These are phyloP conservation scores for Molossus alvarezi DNA, from an alignment of 2,797 vertebrate species.

Conservation along the genomic window DNA sequence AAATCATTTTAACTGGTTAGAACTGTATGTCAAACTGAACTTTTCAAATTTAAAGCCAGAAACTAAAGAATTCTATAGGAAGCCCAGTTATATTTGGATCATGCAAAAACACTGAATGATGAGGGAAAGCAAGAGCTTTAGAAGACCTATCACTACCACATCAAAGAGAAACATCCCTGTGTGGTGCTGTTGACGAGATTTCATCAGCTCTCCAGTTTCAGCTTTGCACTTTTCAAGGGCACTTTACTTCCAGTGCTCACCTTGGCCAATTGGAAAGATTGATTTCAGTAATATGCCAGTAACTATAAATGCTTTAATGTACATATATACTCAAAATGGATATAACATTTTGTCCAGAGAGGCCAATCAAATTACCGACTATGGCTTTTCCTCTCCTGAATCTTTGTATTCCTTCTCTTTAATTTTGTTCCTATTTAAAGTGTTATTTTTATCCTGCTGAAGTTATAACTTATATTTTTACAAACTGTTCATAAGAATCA, in stretches of 20 bases:
- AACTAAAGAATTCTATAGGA: background rate
- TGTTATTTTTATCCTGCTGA: background rate
- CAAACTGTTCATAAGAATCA: background rate
- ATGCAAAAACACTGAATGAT: background rate
- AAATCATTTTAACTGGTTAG: background rate
- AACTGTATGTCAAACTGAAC: background rate
- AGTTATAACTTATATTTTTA: background rate
- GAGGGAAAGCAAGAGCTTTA: background rate
- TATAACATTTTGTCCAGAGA: background rate
- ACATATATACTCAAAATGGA: background rate
- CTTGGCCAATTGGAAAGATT: background rate
- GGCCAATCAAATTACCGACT: background rate
- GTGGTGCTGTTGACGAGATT: background rate
- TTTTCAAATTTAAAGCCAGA: background rate
- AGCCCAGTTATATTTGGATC: background rate
- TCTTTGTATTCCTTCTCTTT: background rate
- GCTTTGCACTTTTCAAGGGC: background rate
- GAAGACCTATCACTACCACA: rapidly evolving
- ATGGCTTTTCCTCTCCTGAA: background rate
- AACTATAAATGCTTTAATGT: background rate
- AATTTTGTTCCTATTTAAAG: background rate
- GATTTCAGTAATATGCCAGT: background rate
- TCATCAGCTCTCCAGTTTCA: background rate
- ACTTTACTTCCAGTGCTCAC: background rate
- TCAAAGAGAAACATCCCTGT: background rate